These are phyloP conservation scores for Apamea anceps DNA, from an alignment of 2,888 invertebrate species.

Conservation along the genomic window DNA sequence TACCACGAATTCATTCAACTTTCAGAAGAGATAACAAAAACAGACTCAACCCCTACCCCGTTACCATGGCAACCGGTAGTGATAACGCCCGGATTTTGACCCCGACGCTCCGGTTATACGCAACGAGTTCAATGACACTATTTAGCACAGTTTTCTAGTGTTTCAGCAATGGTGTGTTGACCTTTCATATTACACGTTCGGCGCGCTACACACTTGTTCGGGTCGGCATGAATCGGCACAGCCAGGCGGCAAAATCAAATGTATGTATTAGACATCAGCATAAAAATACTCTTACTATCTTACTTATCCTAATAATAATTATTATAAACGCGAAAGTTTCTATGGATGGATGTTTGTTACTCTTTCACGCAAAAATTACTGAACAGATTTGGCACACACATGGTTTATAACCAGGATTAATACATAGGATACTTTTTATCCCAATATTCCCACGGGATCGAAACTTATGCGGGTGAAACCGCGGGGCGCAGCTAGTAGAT, in stretches of 20 bases:
- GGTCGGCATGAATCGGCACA: background rate
- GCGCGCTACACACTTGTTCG: background rate
- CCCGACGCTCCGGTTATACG: slow-evolving; percentile 48
- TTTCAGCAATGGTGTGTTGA: slow-evolving; percentile 54
- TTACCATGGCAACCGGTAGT: slow-evolving; percentile 55
- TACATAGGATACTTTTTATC: no score
- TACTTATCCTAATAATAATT: background rate
- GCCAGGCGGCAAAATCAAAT: background rate
- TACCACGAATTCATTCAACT: slow-evolving; percentile 7
- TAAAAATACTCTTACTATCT: background rate
- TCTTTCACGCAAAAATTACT: background rate
- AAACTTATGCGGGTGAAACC: no score
- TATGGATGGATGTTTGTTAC: background rate
- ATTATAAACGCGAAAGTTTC: background rate
- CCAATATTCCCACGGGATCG: no score
- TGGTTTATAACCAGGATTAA: no score
- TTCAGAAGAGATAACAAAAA: slow-evolving; percentile 31
- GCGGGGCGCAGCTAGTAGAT: no score
- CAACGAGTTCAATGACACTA: slow-evolving; percentile 55
- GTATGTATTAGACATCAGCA: background rate
- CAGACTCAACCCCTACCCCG: slow-evolving; percentile 32
- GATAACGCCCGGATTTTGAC: slow-evolving; percentile 61
- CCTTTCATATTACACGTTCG: slow-evolving; percentile 38
- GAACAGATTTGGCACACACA: no score
- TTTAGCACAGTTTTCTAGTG: slow-evolving; percentile 63